These are phyloP conservation scores for Siniperca knerii DNA, from an alignment of 2,113 vertebrate species.

Conservation along the genomic window DNA sequence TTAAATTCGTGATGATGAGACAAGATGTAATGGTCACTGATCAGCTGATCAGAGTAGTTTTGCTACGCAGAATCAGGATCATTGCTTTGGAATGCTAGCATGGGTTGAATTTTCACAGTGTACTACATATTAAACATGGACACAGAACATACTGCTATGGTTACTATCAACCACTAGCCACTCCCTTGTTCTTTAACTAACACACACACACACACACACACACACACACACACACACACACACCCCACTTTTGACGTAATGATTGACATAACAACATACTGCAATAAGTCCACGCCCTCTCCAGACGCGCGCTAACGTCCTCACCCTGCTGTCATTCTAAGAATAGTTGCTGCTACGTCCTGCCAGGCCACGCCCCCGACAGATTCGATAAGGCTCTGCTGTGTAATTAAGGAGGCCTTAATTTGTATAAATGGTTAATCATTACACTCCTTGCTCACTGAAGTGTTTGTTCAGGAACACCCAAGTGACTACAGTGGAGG, in stretches of 20 bases:
- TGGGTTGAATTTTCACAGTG: neutral
- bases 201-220: neutral
- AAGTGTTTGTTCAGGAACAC: constrained; percentile 39
- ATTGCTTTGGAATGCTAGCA: constrained; percentile 3
- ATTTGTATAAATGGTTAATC: constrained; percentile 60
- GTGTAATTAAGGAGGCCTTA: constrained; percentile 1
- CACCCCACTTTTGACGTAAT: constrained; percentile 14
- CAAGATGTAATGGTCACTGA: neutral
- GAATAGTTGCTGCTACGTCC: neutral
- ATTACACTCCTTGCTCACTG: constrained; percentile 34
- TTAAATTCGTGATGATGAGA: neutral
- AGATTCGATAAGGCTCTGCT: neutral
- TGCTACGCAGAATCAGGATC: neutral
- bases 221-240: neutral
- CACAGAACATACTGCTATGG: constrained; percentile 13
- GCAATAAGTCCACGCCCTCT: constrained; percentile 21
- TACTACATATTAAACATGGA: neutral
- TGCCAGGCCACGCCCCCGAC: neutral
- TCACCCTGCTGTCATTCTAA: constrained; percentile 16
- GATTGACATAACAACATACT: neutral
- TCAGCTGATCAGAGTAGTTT: neutral
- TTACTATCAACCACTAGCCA: constrained; percentile 14
- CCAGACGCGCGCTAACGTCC: neutral
- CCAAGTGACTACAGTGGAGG: neutral
- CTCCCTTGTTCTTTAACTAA: constrained; percentile 45